Evolutionary conservation across 2,113 vertebrate genomes (phyloP).

Genomic region (Xenopus tropicalis): UCB_Xtro_10.0 CM004447.2:121668501-121669000

Average conservation of each 20-base stretch:
- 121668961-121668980: too few species aligned
- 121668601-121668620: conserved; percentile 22
- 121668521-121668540: conserved; percentile 44
- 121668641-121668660: conserved; percentile 14
- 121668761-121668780: background rate
- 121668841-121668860: too few species aligned
- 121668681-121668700: conserved; percentile 26
- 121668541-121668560: conserved; percentile 34
- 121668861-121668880: too few species aligned
- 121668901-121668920: too few species aligned
- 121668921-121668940: too few species aligned
- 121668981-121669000: too few species aligned
- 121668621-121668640: conserved; percentile 27
- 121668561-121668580: conserved; percentile 34
- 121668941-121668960: too few species aligned
- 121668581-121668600: conserved; percentile 23
- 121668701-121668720: conserved; percentile 45
- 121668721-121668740: conserved; percentile 13
- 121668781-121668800: too few species aligned
- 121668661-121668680: conserved; percentile 1
- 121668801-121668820: too few species aligned
- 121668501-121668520: conserved; percentile 48
- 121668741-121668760: background rate
- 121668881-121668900: too few species aligned
- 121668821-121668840: too few species aligned